Conservation (phyloP, 2,888 invertebrate species). For the Adela reaumurella region DNA sequence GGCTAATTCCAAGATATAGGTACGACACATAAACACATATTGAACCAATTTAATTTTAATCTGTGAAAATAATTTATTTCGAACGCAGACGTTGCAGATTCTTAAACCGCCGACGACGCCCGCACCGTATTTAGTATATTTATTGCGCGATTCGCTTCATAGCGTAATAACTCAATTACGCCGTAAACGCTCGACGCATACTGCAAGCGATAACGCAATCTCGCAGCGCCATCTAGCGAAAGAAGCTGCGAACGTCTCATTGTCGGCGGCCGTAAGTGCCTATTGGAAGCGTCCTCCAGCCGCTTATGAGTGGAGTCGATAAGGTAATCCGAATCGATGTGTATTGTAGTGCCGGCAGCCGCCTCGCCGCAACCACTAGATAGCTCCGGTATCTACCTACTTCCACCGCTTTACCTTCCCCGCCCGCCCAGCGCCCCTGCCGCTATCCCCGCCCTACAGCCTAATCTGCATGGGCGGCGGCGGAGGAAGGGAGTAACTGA, state of each 20-base stretch:
- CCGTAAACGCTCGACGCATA: slow-evolving; percentile 34
- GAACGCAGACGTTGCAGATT: no score
- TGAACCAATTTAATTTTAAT: no score
- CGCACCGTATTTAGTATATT: no score
- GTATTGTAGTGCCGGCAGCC: slow-evolving; percentile 21
- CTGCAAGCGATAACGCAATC: slow-evolving; percentile 38
- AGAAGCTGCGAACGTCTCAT: slow-evolving; percentile 42
- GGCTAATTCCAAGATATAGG: no score
- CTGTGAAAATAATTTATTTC: no score
- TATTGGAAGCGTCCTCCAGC: slow-evolving; percentile 39
- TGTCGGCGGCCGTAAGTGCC: slow-evolving; percentile 42
- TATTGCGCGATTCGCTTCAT: neutral
- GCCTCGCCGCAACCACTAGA: slow-evolving; percentile 19
- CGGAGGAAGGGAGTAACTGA: neutral
- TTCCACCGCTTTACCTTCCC: neutral
- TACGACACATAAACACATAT: no score
- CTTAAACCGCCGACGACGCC: no score
- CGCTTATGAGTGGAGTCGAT: slow-evolving; percentile 38
- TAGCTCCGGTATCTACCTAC: neutral
- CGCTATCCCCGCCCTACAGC: neutral
- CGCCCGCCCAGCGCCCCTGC: no score
- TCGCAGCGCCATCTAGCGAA: slow-evolving; percentile 31
- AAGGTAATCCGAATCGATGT: slow-evolving; percentile 43
- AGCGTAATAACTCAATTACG: slow-evolving; percentile 43
- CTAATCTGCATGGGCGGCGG: neutral